Percentiles rank a stretch among this genome's conserved stretches.
Conservation (phyloP, 2,888 invertebrate species). For the Drosophila mimica region DNA sequence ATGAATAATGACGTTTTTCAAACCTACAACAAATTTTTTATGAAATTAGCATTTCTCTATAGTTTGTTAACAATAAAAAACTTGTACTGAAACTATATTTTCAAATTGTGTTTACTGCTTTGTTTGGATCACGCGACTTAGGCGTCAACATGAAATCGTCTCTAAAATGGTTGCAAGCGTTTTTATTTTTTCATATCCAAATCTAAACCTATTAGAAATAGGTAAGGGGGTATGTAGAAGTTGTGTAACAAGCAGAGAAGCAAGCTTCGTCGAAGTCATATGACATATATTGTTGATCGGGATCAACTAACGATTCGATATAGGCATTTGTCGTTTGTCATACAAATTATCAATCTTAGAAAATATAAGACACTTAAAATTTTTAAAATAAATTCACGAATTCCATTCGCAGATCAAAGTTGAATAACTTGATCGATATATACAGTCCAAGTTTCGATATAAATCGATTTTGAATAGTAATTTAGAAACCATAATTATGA, state of each 20-base stretch:
- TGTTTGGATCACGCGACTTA: background rate
- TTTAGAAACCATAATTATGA: background rate
- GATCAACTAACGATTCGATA: background rate
- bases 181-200: background rate
- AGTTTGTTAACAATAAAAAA: background rate
- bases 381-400: background rate
- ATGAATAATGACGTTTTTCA: background rate
- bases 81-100: background rate
- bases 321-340: background rate
- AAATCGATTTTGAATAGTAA: background rate
- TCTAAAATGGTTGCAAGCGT: background rate
- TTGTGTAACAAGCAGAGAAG: background rate
- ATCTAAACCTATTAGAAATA: background rate
- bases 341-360: background rate
- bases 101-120: background rate
- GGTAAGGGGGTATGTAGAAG: background rate
- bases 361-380: background rate
- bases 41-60: background rate
- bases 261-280: background rate
- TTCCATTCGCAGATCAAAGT: background rate
- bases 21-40: background rate
- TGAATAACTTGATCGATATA: background rate
- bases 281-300: background rate
- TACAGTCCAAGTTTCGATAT: background rate
- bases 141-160: background rate